Evolutionary conservation across 1,140 invertebrate genomes (phyloP).

Genomic region (Drosophila sproati): DNA sequence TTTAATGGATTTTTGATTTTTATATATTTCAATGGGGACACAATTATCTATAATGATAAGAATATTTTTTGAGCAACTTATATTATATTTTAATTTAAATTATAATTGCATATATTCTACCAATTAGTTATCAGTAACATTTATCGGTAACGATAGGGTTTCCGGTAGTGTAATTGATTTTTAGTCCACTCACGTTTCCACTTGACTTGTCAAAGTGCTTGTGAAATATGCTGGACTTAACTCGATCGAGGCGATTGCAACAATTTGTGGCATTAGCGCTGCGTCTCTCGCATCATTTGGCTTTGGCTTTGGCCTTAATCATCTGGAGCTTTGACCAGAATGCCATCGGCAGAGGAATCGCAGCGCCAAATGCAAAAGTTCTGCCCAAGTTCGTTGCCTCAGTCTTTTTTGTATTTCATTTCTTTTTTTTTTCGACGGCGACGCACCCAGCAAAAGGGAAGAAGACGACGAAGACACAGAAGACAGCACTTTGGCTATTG

Average conservation of each 20-base stretch:
- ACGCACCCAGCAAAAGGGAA: constrained; percentile 17
- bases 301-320: constrained; percentile 45
- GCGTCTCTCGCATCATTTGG: constrained; percentile 2
- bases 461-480: too few species aligned
- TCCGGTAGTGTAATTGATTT: background rate
- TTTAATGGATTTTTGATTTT: too few species aligned
- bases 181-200: background rate
- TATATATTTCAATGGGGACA: too few species aligned
- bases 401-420: constrained; percentile 52
- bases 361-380: background rate
- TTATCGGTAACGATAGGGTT: background rate
- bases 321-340: background rate
- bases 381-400: constrained; percentile 59
- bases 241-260: background rate
- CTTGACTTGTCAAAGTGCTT: constrained; percentile 4
- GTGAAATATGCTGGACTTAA: background rate
- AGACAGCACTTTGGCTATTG: constrained; percentile 8
- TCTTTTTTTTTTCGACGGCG: background rate
- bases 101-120: background rate
- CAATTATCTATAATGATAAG: too few species aligned
- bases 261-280: constrained; percentile 40
- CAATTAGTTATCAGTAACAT: background rate
- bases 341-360: background rate
- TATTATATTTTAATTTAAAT: too few species aligned
- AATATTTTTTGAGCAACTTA: too few species aligned